phyloP scores from a whole-genome alignment of 2,797 vertebrate species.

The Lacerta bilineata region DNA sequence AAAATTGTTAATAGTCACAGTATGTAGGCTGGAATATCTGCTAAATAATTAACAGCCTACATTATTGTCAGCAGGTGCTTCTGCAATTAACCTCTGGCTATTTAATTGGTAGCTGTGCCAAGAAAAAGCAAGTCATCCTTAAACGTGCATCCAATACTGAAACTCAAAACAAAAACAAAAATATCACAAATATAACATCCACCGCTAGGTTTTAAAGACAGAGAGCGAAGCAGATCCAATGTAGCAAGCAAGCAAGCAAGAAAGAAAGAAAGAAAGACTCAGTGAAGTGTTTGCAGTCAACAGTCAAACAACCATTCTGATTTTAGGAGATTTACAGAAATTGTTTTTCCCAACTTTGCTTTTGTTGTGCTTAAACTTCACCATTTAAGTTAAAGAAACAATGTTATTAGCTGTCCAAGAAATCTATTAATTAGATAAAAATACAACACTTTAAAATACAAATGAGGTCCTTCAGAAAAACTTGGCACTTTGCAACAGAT shows the following conservation, averaged over 20 bases:
- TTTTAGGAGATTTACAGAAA: background rate
- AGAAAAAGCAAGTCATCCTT: conserved; percentile 46
- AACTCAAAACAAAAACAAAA: conserved; percentile 44
- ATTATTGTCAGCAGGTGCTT: conserved; percentile 68
- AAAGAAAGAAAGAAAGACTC: background rate
- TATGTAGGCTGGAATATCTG: conserved; percentile 59
- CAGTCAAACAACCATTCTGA: background rate
- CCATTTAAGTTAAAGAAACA: background rate
- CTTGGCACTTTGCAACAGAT: background rate
- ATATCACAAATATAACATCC: conserved; percentile 29
- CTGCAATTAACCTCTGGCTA: conserved; percentile 65
- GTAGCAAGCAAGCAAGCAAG: background rate
- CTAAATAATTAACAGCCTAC: conserved; percentile 71
- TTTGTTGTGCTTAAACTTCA: background rate
- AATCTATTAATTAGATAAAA: background rate
- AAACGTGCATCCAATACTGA: conserved; percentile 43
- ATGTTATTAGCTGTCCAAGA: background rate
- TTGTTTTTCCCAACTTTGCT: background rate
- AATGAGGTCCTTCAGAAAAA: background rate
- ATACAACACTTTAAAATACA: background rate
- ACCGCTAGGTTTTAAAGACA: background rate
- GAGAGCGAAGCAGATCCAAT: background rate
- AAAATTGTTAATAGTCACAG: conserved; percentile 62
- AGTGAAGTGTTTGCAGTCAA: background rate
- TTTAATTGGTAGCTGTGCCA: conserved; percentile 60